Conservation (phyloP, 2,888 invertebrate species). For the Saturnia pavonia region DNA sequence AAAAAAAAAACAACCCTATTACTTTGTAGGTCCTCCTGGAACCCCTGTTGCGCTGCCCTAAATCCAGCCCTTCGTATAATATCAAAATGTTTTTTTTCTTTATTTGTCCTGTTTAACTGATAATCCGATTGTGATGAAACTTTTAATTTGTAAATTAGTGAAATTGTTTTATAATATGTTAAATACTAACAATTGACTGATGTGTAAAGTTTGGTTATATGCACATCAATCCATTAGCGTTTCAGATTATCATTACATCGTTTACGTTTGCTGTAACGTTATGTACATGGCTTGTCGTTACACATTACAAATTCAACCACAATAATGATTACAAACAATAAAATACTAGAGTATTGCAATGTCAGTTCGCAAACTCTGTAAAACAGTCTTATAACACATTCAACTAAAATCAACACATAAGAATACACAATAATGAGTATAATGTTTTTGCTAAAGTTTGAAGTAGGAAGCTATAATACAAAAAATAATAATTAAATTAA, state of each 20-base stretch:
- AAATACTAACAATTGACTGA: no score
- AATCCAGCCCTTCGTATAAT: no score
- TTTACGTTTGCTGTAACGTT: neutral
- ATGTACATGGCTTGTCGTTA: neutral
- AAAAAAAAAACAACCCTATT: no score
- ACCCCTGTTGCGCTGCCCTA: no score
- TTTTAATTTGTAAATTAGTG: no score
- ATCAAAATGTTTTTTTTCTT: no score
- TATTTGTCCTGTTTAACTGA: no score
- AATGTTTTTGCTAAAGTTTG: conserved; percentile 13
- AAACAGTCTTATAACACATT: conserved; percentile 52
- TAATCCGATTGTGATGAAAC: no score
- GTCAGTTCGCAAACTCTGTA: conserved; percentile 37
- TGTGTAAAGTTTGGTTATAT: no score
- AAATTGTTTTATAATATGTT: no score
- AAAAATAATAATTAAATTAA: neutral
- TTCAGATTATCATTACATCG: neutral
- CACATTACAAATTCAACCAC: conserved; percentile 9
- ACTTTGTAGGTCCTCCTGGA: no score
- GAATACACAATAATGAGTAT: conserved; percentile 31
- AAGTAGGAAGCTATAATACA: neutral
- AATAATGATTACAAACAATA: conserved; percentile 24
- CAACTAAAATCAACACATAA: conserved; percentile 33
- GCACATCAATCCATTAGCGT: no score
- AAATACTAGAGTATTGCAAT: conserved; percentile 39